phyloP scores from a whole-genome alignment of 1,140 invertebrate genomes.

The Meloidogyne chitwoodi region DNA sequence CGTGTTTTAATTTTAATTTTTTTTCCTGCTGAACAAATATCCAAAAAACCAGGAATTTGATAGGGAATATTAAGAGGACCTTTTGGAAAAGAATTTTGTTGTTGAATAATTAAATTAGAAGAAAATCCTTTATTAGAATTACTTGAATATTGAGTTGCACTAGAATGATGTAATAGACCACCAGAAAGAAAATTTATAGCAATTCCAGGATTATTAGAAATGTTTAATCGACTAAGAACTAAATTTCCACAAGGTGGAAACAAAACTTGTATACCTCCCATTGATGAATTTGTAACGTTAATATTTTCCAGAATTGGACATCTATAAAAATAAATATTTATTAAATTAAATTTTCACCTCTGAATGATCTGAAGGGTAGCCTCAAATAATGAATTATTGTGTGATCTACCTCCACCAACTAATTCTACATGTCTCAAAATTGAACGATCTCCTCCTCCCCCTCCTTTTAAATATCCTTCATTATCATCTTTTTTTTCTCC shows the following conservation, averaged over 20 bases:
- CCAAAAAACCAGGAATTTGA: constrained; percentile 85
- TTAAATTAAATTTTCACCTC: background rate
- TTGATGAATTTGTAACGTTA: constrained; percentile 77
- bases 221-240: constrained; percentile 63
- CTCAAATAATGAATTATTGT: constrained; percentile 77
- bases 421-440: constrained; percentile 78
- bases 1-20: constrained; percentile 70
- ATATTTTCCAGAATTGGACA: constrained; percentile 75
- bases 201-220: constrained; percentile 79
- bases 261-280: constrained; percentile 82
- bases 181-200: constrained; percentile 81
- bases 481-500: constrained; percentile 4
- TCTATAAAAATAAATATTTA: constrained; percentile 58
- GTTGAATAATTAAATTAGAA: background rate
- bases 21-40: constrained; percentile 82
- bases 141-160: background rate
- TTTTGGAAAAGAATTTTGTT: constrained; percentile 65
- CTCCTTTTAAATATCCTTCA: background rate
- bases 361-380: constrained; percentile 74
- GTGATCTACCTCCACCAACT: constrained; percentile 86
- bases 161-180: background rate
- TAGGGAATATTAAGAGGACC: constrained; percentile 82
- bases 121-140: background rate
- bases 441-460: constrained; percentile 63
- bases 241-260: constrained; percentile 54